A percentile compares a stretch with the other conserved stretches of the same genome.
Conservation (phyloP, 2,797 vertebrate species). For the Cephalopachus bancanus region DNA sequence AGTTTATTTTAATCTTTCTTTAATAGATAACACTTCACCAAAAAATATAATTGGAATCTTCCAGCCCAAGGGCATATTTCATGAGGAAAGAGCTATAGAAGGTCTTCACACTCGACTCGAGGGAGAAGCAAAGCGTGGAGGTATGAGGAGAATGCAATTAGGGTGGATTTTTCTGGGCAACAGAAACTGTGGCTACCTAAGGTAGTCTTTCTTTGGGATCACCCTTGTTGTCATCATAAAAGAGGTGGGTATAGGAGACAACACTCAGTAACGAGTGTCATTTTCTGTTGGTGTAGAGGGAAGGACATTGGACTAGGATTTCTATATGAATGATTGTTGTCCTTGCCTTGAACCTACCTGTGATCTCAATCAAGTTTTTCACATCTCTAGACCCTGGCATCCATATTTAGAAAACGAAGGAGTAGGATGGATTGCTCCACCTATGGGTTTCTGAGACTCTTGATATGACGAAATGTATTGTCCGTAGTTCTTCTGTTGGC, state of each 20-base stretch:
- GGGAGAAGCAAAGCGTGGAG: neutral
- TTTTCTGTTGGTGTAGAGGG: neutral
- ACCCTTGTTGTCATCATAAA: neutral
- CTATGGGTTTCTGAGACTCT: neutral
- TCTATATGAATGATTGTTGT: neutral
- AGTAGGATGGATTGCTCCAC: neutral
- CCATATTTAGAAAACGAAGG: neutral
- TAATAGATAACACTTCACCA: constrained; percentile 48
- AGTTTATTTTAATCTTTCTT: constrained; percentile 72
- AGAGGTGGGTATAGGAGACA: neutral
- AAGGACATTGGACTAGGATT: neutral
- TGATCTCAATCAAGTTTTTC: neutral
- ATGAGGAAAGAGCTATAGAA: constrained; percentile 62
- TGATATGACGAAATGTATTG: neutral
- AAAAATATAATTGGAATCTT: constrained; percentile 67
- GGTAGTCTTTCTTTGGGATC: constrained; percentile 34
- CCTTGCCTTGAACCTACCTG: neutral
- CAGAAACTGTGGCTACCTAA: constrained; percentile 55
- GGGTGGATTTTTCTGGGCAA: constrained; percentile 50
- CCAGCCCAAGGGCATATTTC: constrained; percentile 71
- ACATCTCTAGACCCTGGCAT: neutral
- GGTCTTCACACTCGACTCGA: constrained; percentile 56
- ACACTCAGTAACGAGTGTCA: neutral
- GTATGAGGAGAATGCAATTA: neutral
- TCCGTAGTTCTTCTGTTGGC: neutral